phyloP scores from a whole-genome alignment of 1,140 invertebrate species.

The Hycleus phaleratus region DNA sequence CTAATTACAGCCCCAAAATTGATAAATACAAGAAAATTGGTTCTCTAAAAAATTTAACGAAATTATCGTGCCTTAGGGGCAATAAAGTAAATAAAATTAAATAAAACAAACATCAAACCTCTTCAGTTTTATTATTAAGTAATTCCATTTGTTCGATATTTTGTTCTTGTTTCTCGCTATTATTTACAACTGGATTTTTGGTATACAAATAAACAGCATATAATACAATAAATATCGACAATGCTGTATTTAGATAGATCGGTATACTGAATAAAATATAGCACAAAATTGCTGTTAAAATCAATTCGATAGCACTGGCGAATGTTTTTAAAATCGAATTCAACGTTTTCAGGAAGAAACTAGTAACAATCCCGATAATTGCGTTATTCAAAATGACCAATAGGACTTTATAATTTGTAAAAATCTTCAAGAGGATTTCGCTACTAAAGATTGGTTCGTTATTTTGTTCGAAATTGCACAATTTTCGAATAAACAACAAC shows the following conservation, averaged over 20 bases:
- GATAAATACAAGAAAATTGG: no score
- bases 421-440: constrained; percentile 52
- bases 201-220: constrained; percentile 81
- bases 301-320: constrained; percentile 85
- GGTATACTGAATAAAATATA: constrained; percentile 84
- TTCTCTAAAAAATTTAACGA: no score
- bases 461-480: no score
- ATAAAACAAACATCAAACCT: background rate
- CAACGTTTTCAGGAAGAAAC: constrained; percentile 85
- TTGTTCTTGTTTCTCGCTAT: background rate
- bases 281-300: constrained; percentile 85
- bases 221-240: constrained; percentile 77
- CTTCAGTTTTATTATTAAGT: background rate
- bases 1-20: no score
- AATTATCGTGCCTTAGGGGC: no score
- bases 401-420: constrained; percentile 57
- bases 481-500: constrained; percentile 48
- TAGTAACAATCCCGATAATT: constrained; percentile 85
- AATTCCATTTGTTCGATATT: background rate
- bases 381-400: constrained; percentile 86
- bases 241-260: constrained; percentile 72
- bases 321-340: constrained; percentile 97
- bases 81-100: no score
- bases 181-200: constrained; percentile 68
- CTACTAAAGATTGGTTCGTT: constrained; percentile 49